Percentiles rank a stretch among this genome's conserved stretches.
These are phyloP conservation scores for Otus sunia DNA, from an alignment of 2,113 vertebrate genomes.

Conservation along the genomic window DNA sequence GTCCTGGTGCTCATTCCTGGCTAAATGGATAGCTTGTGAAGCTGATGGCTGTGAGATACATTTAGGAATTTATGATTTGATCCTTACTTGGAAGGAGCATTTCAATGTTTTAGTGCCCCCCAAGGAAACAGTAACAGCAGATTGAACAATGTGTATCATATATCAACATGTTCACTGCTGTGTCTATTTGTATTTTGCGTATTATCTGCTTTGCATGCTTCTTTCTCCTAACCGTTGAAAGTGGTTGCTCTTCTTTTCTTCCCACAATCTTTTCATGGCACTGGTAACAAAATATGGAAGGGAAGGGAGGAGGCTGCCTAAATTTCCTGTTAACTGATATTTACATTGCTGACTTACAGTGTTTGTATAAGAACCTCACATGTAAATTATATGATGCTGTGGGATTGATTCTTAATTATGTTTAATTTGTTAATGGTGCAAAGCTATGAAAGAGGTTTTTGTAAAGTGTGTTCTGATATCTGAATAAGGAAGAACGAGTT, in stretches of 20 bases:
- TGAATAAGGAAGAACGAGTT: neutral
- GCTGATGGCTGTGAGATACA: neutral
- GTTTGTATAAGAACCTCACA: neutral
- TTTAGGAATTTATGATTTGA: neutral
- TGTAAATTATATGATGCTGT: neutral
- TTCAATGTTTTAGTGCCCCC: neutral
- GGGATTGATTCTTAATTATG: neutral
- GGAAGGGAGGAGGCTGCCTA: neutral
- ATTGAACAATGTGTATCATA: neutral
- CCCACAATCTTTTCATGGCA: neutral
- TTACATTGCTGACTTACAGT: neutral
- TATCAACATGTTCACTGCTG: neutral
- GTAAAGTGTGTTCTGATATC: neutral
- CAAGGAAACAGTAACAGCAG: neutral
- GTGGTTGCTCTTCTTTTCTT: neutral
- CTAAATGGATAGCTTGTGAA: neutral
- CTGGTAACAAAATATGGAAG: neutral
- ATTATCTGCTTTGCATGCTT: neutral
- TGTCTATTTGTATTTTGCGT: neutral
- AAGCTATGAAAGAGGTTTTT: neutral
- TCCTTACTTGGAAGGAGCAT: neutral
- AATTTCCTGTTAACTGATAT: neutral
- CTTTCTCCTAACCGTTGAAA: neutral
- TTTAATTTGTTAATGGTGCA: neutral
- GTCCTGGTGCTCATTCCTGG: neutral